Evolutionary conservation across 2,888 invertebrate genomes (phyloP).

Genomic region (Macaria liturata): DNA sequence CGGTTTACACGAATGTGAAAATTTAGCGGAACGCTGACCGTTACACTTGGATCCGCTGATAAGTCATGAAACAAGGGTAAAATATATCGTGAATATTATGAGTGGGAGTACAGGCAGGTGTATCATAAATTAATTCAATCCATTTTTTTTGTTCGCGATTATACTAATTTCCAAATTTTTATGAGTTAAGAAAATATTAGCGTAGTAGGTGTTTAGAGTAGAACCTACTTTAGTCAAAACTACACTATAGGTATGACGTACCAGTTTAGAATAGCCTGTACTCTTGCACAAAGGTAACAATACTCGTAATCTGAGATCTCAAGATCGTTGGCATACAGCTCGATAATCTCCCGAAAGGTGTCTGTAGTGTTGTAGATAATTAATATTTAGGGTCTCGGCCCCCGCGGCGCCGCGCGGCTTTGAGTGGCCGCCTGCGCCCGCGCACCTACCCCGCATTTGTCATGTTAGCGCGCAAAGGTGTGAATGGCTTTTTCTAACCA

Average conservation of each 20-base stretch:
- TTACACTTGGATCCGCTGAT: conserved; percentile 24
- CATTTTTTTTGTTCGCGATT: too few relatives aligned
- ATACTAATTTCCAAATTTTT: too few relatives aligned
- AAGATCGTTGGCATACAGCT: conserved; percentile 66
- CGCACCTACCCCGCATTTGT: conserved; percentile 73
- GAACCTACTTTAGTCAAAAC: too few relatives aligned
- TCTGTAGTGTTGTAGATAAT: conserved; percentile 78
- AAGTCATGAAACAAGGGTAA: not conserved
- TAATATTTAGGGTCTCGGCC: conserved; percentile 77
- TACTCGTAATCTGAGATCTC: conserved; percentile 61
- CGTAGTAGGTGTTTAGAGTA: too few relatives aligned
- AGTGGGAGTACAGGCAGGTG: too few relatives aligned
- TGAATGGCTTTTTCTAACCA: conserved; percentile 80
- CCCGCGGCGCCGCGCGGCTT: conserved; percentile 72
- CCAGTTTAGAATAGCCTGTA: too few relatives aligned
- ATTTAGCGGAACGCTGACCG: conserved; percentile 33
- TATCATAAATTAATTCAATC: too few relatives aligned
- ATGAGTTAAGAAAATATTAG: too few relatives aligned
- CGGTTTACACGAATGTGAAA: conserved; percentile 28
- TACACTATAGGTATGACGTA: too few relatives aligned
- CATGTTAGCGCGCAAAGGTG: conserved; percentile 81
- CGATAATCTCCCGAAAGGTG: conserved; percentile 81
- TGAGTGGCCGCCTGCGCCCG: conserved; percentile 55
- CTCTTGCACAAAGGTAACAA: too few relatives aligned
- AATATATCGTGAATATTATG: too few relatives aligned